Evolutionary conservation across 2,113 vertebrate genomes (phyloP), one percentile per base, ranked within the genome.

Genomic region (Equus quagga): DNA sequence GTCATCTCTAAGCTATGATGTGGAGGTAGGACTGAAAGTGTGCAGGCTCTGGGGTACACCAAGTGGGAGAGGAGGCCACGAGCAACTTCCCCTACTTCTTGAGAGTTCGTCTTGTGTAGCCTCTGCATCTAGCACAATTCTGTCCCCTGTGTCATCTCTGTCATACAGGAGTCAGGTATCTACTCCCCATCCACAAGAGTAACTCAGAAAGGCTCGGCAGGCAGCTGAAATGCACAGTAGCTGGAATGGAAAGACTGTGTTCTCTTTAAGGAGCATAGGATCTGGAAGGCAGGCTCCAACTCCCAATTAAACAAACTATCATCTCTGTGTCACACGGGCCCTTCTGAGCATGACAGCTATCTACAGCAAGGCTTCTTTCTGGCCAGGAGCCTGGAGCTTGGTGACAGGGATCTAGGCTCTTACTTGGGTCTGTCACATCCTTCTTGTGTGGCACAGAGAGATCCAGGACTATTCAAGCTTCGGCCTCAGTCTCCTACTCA

Each of bases 271-370:
- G 78, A 82, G 36, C 54, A 65, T 2, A n/a, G 14, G 26, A 9
- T 28, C 76, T 44, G 44, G 58, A 28, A 60, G 3, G 51, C 36
- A 60, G 3, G 44, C 36, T 19, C 9, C 58, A 75, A 5, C 2
- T 8, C 31, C 3, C 44, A 18, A 4, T 3, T 23, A 67, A 65
- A 36, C 1, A 24, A 79, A 31, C 14, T 5, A 15, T 69, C 12
- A 5, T 3, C 36, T 49, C 1, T 3, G 49, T 17, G n/a, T 28
- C 1, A 2, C 0, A 5, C 7, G 41, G 36, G 31, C n/a, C 15
- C 15, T 69, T 51, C 75, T 56, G 44, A 8, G 10, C 24, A 51
- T 0, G 10, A 44, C 70, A 15, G 69, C 1, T 14, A 19, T 54
- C 26, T 49, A 33, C 0, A 36, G 56, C 31, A 26, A 23, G 12